Base-by-base conservation (phyloP, 92 coral and sea anemone species). In the Zoanthus sociatus region DNA sequence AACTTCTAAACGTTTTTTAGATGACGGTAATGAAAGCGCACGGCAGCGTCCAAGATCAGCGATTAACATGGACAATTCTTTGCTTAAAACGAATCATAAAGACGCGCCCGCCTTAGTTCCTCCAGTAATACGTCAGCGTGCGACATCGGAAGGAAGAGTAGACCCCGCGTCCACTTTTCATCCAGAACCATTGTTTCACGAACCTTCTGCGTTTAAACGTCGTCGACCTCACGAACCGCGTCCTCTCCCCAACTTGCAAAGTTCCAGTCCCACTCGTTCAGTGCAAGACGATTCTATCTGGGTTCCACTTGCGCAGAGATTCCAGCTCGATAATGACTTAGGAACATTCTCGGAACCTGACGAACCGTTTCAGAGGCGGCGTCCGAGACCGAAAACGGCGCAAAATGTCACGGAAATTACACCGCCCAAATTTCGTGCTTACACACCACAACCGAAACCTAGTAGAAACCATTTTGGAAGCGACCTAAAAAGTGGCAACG, bases 251-350 rank as follows among this genome's bases (percentile, higher is more conserved):
- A 95, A 73, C 88, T 96, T 32, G 61, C 90, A 68, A 77, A 78
- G 78, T 78, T 89, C 79, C 54, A 78, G 88, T 74, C 90, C 46
- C 56, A 56, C 82, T n/a, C 85, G 75, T 54, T 44, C 66, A 33
- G 67, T 81, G 37, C 90, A 89, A 77, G 90, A 88, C 83, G 92
- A 89, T 67, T 94, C 94, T 84, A 94, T 95, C 47, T 94, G 98
- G 98, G 95, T 94, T 14, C 98, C 98, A 18, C 94, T 94, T 21
- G 76, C 94, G 78, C 93, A 90, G 72, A 85, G 98, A 56, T 94
- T 94, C 88, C 94, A 94, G 73, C 85, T 94, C 1, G 92, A 85
- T n/a, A 79, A 85, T 53, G 98, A 94, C 26, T 74, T 88, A 12
- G 70, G 84, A 18, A 56, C 85, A 56, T 87, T 87, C 11, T 78